Evolutionary conservation across 2,888 invertebrate species (phyloP).

Genomic region (Troglohyphantes excavatus): DNA sequence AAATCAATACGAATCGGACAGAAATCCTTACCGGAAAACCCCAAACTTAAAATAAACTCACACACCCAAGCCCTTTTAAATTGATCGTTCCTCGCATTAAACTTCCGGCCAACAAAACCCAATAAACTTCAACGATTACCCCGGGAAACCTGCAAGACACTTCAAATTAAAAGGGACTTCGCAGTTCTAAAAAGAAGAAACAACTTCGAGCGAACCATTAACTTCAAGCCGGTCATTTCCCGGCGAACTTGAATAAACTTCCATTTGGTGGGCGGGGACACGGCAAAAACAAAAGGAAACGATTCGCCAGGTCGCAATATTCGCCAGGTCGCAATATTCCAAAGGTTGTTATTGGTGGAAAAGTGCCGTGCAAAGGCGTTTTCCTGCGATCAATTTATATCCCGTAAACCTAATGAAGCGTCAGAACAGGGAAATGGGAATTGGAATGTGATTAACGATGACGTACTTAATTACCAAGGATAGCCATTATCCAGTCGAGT

Average conservation of each 20-base stretch:
- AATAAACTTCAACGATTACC: conserved; percentile 32
- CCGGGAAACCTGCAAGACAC: conserved; percentile 14
- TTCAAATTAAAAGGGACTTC: conserved; percentile 24
- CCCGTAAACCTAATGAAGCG: conserved; percentile 66
- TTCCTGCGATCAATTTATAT: conserved; percentile 64
- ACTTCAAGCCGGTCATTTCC: conserved; percentile 24
- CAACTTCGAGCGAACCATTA: conserved; percentile 48
- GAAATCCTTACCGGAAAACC: conserved; percentile 8
- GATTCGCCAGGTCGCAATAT: background rate
- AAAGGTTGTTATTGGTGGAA: conserved; percentile 16
- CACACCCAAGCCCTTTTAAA: conserved; percentile 17
- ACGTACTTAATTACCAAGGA: conserved; percentile 67
- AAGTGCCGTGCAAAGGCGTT: background rate
- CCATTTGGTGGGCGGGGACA: background rate
- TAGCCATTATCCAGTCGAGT: conserved; percentile 65
- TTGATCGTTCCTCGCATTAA: conserved; percentile 29
- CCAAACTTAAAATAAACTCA: background rate
- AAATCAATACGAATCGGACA: background rate
- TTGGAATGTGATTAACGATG: conserved; percentile 75
- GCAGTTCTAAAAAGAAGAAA: background rate
- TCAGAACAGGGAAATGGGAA: conserved; percentile 46
- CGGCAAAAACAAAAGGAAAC: background rate
- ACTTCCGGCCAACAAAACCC: conserved; percentile 14
- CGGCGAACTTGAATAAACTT: conserved; percentile 29
- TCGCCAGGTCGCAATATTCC: conserved; percentile 37